These are phyloP conservation scores for Formica aserva DNA, from an alignment of 2,888 invertebrate genomes.

Conservation along the genomic window DNA sequence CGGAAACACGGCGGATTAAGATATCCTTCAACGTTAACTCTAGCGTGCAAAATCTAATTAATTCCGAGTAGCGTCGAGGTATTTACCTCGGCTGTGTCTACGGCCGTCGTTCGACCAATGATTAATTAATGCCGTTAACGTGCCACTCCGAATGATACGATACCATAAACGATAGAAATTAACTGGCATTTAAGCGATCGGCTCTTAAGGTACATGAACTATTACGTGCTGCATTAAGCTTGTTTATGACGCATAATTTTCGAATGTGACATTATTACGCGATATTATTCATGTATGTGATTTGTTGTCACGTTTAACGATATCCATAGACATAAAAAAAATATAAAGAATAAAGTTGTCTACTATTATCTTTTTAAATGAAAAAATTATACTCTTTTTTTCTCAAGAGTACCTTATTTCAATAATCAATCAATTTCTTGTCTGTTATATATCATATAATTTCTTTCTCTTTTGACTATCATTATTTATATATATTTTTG, in stretches of 20 bases:
- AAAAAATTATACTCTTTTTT: not conserved
- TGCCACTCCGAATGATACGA: conserved; percentile 38
- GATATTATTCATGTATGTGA: not conserved
- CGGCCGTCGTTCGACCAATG: conserved; percentile 53
- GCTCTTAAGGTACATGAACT: not conserved
- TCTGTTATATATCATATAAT: not conserved
- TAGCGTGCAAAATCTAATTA: conserved; percentile 53
- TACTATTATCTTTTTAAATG: not conserved
- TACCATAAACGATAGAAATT: conserved; percentile 65
- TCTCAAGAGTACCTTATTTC: not conserved
- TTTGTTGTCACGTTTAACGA: not conserved
- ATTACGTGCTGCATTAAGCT: conserved; percentile 24
- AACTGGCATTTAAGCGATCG: conserved; percentile 61
- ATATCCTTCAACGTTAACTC: conserved; percentile 45
- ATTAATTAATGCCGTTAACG: conserved; percentile 67
- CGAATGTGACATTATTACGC: not conserved
- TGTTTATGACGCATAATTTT: not conserved
- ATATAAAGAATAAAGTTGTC: not conserved
- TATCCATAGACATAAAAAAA: not conserved
- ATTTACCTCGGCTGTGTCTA: conserved; percentile 57
- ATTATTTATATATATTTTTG: not conserved
- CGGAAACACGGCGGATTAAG: conserved; percentile 47
- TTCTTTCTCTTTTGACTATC: not conserved
- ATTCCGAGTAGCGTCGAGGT: conserved; percentile 41
- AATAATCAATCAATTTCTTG: not conserved